Conservation (phyloP, 2,113 vertebrate genomes). For the Lycocorax pyrrhopterus region DNA sequence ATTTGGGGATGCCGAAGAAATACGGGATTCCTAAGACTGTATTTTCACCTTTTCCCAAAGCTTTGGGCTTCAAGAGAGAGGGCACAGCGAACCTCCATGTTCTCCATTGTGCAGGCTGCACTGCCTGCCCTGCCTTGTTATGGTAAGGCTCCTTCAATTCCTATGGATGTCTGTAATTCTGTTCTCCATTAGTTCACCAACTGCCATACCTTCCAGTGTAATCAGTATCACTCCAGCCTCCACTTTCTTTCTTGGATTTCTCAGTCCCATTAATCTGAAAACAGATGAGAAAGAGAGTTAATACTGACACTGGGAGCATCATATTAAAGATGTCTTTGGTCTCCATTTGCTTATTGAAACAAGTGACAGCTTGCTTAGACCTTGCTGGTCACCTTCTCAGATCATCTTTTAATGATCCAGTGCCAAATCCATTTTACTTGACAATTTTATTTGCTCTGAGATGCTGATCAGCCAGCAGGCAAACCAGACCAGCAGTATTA, state of each 20-base stretch:
- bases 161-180: not conserved
- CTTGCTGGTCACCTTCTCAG: not conserved
- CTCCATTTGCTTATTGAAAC: not conserved
- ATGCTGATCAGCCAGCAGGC: not conserved
- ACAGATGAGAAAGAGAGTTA: conserved; percentile 18
- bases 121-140: not conserved
- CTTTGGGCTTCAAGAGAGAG: not conserved
- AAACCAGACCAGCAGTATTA: not conserved
- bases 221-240: not conserved
- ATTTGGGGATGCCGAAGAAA: not conserved
- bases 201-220: not conserved
- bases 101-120: not conserved
- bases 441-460: not conserved
- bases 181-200: not conserved
- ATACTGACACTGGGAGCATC: not conserved
- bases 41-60: not conserved
- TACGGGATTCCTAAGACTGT: not conserved
- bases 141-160: not conserved
- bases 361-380: not conserved
- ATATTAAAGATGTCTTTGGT: not conserved
- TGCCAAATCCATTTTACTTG: not conserved
- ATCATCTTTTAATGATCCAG: not conserved
- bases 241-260: not conserved
- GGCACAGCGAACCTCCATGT: not conserved
- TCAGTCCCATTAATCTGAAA: not conserved